A percentile compares a stretch with the other conserved stretches of the same genome.
phyloP scores from a whole-genome alignment of 64 coral and sea anemone species.

The Pocillopora verrucosa region DNA sequence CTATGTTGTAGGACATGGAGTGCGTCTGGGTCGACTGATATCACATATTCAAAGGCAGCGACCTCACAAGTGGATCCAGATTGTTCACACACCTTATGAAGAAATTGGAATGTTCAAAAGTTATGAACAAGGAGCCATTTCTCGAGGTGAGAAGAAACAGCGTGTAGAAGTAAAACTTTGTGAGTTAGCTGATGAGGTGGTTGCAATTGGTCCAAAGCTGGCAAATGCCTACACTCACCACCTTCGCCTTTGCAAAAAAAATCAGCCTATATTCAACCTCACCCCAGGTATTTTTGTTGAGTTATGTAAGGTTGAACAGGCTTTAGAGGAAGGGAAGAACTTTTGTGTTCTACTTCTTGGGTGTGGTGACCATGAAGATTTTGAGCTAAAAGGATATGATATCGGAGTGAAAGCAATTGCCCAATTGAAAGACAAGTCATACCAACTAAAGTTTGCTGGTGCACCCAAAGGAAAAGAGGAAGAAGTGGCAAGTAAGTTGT shows the following conservation, averaged over 20 bases:
- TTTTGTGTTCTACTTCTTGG: background rate
- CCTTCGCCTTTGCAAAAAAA: too few species aligned
- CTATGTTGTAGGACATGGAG: background rate
- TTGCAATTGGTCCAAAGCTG: background rate
- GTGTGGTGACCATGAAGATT: background rate
- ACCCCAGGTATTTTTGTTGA: too few species aligned
- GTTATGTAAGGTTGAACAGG: too few species aligned
- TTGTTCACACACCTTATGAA: background rate
- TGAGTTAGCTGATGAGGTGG: background rate
- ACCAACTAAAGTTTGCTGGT: background rate
- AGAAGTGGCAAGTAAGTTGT: background rate
- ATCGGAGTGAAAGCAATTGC: background rate
- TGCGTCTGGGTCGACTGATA: background rate
- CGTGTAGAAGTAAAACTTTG: background rate
- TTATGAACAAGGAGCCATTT: conserved; percentile 3
- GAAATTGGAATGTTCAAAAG: background rate
- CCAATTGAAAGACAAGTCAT: background rate
- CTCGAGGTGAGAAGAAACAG: background rate
- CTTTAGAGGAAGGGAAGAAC: background rate
- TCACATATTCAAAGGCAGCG: background rate
- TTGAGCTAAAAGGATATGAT: background rate
- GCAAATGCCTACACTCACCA: too few species aligned
- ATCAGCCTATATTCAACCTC: too few species aligned
- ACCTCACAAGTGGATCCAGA: background rate
- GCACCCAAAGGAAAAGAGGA: too few species aligned